Evolutionary conservation across 1,140 invertebrate species (phyloP), one percentile per base, ranked within the genome.

Genomic region (Drosophila navojoa): DNA sequence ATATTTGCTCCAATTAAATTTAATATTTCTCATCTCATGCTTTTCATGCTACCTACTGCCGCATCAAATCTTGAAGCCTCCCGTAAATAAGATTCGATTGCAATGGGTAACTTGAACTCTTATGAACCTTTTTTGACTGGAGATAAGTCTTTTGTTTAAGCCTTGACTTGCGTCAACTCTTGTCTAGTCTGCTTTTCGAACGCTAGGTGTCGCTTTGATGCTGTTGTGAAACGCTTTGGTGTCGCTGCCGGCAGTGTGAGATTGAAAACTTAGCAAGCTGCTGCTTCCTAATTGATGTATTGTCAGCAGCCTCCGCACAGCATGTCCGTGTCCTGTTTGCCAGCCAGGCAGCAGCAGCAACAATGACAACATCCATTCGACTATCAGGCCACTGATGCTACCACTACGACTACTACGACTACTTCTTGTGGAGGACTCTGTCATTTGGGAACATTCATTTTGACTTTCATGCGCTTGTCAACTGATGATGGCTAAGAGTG

Each of bases 391-490:
- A n/a, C 11, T 44, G 10, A 29, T 32, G 52, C 38, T 57, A 11
- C 15, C 38, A 13, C 32, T 13, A 38, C 58, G 53, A 27, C 38
- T 54, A 13, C 19, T 40, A 10, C 32, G 9, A 38, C 47, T 58
- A 29, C 40, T 55, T 22, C 27, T 22, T 27, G 60, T 47, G n/a
- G 9, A 57, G 42, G 42, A 7, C 40, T 57, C 60, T 71, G 81
- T 75, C 82, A 68, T 71, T 77, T 78, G 47, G 71, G 57, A 35
- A 63, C 78, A 86, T 81, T 78, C 71, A 86, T 81, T 86, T 60
- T 44, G 68, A 73, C 82, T 72, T 86, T 79, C 67, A 76, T 80
- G 52, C 67, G 72, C 59, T 60, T 71, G 67, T 74, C 81, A 77
- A 70, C 73, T 60, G 81, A 49, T 60, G 81, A 49, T 52, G 67